Base-by-base conservation (phyloP, 2,113 vertebrate genomes). In the Heterotilapia buettikoferi region DNA sequence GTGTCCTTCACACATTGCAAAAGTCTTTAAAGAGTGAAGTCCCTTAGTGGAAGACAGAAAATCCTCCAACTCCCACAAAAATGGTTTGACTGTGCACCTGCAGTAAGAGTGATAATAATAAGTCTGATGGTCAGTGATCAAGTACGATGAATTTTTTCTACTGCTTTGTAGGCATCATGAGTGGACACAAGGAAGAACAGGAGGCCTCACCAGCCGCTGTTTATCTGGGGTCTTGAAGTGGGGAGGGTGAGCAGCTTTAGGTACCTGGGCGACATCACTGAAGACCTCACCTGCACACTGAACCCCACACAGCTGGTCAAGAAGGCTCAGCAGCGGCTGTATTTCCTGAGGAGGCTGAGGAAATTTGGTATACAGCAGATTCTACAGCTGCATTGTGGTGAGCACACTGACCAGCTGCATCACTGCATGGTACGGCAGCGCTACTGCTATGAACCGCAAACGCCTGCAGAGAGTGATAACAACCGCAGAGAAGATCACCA, bases 371-470 rank as follows among this genome's bases (percentile, higher is more conserved):
- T 19, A 3, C 59, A 63, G 59, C 29, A 33, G 59, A 10, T 63
- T 33, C 29, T 63, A 1, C 59, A 61, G 59, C 16, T 61, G 6
- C 9, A 61, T 6, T 33, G 16, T 33, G 9, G 59, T 19, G 29
- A 61, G 59, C 59, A 61, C 29, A 33, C 16, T 61, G 57, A 61
- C 29, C 29, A 61, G 57, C 57, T 33, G 29, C 57, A 0, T 61
- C 57, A 2, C 57, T 33, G 57, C 57, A 61, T 61, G 57, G 57
- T 61, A 33, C 16, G 1, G 0, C 29, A 61, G 57, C 0, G 0
- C 29, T 61, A 61, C 57, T 0, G 29, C 57, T 61, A 61, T 33
- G 29, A 6, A 61, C 29, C 0, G 0, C 57, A 61, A 33, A 61
- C 5, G 0, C 29, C 57, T 61, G 57, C 57, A 33, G 29, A 61